phyloP scores from a whole-genome alignment of 2,113 vertebrate species.

The Nycticryphes semicollaris region DNA sequence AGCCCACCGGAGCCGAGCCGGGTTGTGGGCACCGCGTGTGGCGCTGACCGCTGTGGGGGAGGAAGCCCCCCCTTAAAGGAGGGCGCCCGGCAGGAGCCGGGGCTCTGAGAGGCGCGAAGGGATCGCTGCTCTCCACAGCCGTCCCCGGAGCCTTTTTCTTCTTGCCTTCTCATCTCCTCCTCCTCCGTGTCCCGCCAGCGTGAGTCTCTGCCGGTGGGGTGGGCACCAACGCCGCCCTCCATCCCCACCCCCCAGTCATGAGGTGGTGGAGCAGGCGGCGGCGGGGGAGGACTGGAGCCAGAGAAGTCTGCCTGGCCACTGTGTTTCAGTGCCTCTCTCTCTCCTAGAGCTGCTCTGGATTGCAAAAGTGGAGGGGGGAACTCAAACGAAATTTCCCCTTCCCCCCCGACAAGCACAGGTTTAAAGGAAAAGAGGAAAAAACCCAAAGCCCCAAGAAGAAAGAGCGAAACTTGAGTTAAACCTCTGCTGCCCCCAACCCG shows the following conservation, averaged over 20 bases:
- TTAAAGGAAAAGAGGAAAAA: slow-evolving; percentile 64
- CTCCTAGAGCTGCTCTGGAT: slow-evolving; percentile 59
- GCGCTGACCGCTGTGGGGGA: background rate
- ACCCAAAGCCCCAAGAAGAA: slow-evolving; percentile 39
- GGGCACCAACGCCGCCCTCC: slow-evolving; percentile 50
- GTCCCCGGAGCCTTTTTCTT: background rate
- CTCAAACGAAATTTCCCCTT: slow-evolving; percentile 59
- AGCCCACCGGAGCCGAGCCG: background rate
- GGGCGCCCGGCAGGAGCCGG: background rate
- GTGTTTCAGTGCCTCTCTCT: slow-evolving; percentile 57
- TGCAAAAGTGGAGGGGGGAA: slow-evolving; percentile 58
- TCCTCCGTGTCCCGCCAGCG: slow-evolving; percentile 22
- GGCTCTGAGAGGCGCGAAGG: background rate
- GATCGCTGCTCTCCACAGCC: background rate
- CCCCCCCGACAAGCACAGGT: slow-evolving; percentile 63
- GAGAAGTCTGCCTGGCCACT: slow-evolving; percentile 44
- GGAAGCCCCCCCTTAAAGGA: background rate
- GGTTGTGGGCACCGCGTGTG: slow-evolving; percentile 8
- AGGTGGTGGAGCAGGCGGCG: slow-evolving; percentile 68
- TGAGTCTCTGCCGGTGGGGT: slow-evolving; percentile 26
- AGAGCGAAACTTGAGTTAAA: slow-evolving; percentile 51
- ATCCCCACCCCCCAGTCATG: slow-evolving; percentile 77
- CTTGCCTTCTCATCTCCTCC: background rate
- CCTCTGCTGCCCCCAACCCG: background rate
- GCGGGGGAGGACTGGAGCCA: slow-evolving; percentile 49